Evolutionary conservation across 2,113 vertebrate genomes (phyloP).

Genomic region (Chlorodrepanis virens): DNA sequence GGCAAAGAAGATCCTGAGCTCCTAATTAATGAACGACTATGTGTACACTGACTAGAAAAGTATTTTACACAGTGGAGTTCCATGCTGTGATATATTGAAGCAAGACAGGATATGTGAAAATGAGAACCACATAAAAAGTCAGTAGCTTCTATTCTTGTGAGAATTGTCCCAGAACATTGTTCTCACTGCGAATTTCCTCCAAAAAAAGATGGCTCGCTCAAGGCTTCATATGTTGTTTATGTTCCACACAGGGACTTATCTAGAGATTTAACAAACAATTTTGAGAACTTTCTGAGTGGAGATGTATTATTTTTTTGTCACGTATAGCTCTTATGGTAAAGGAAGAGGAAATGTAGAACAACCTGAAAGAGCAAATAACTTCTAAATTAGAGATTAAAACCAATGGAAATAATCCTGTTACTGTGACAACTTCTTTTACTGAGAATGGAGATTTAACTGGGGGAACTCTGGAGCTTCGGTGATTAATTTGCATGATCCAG

Average conservation of each 20-base stretch:
- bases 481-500: neutral
- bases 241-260: neutral
- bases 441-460: neutral
- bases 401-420: neutral
- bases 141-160: neutral
- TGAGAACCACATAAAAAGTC: slow-evolving; percentile 5
- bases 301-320: neutral
- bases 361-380: neutral
- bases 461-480: neutral
- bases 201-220: neutral
- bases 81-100: neutral
- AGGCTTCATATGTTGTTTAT: neutral
- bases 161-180: slow-evolving; percentile 22
- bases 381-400: neutral
- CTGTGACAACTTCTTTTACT: neutral
- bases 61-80: slow-evolving; percentile 32
- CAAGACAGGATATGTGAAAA: neutral
- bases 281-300: neutral
- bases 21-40: slow-evolving; percentile 21
- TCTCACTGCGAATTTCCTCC: neutral
- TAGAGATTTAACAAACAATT: neutral
- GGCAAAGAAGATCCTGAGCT: slow-evolving; percentile 5
- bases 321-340: neutral
- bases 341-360: neutral
- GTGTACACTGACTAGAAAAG: neutral